Evolutionary conservation across 2,113 vertebrate species (phyloP).

Genomic region (Mormyrus lacerda): DNA sequence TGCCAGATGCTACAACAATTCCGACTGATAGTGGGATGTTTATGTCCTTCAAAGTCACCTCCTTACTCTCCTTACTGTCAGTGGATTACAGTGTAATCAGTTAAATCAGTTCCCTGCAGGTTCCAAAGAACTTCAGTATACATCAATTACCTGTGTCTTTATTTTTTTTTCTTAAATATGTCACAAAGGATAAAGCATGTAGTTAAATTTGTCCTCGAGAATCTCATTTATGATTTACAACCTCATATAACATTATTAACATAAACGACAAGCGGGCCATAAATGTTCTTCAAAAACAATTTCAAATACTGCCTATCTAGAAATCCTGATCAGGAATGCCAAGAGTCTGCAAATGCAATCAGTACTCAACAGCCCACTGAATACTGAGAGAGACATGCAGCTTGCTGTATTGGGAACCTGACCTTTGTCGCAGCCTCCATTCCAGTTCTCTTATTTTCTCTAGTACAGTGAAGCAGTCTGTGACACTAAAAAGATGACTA

Average conservation of each 20-base stretch:
- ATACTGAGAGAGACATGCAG: constrained; percentile 12
- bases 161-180: background rate
- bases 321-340: constrained; percentile 29
- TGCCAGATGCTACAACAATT: background rate
- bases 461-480: constrained; percentile 38
- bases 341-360: constrained; percentile 49
- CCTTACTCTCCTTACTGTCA: background rate
- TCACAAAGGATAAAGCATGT: constrained; percentile 1
- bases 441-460: constrained; percentile 46
- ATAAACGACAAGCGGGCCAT: background rate
- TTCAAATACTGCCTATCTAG: constrained; percentile 35
- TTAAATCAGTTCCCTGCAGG: background rate
- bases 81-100: background rate
- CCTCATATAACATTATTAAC: background rate
- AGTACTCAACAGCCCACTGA: constrained; percentile 34
- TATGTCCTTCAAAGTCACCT: constrained; percentile 3
- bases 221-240: background rate
- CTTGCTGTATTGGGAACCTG: constrained; percentile 54
- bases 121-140: background rate
- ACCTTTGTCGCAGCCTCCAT: constrained; percentile 38
- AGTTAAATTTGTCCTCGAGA: constrained; percentile 3
- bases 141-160: background rate
- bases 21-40: background rate
- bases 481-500: constrained; percentile 42
- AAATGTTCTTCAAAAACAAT: constrained; percentile 31